Conservation (phyloP, 2,113 vertebrate genomes). For the Nibea albiflora region DNA sequence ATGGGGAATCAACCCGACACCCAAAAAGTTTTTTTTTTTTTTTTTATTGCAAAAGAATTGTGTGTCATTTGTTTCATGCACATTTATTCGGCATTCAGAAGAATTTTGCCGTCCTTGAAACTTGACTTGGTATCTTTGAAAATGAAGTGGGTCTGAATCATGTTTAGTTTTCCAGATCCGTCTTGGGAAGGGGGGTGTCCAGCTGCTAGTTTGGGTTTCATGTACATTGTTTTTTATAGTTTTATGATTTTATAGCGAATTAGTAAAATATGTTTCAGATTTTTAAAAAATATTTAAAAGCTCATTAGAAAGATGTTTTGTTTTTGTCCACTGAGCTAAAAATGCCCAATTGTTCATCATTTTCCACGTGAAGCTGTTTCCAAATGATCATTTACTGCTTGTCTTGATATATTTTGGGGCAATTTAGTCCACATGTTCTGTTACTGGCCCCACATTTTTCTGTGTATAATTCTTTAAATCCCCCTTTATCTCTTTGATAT, state of each 20-base stretch:
- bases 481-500: neutral
- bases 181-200: neutral
- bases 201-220: neutral
- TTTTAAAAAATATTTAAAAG: neutral
- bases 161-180: neutral
- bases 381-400: neutral
- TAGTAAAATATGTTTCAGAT: neutral
- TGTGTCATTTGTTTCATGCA: neutral
- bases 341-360: conserved; percentile 28
- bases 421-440: neutral
- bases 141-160: neutral
- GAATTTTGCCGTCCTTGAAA: neutral
- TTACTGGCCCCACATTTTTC: neutral
- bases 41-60: too few species aligned
- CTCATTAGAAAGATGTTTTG: neutral
- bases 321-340: conserved; percentile 47
- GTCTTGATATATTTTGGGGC: conserved; percentile 1
- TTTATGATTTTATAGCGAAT: too few species aligned
- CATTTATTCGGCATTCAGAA: neutral
- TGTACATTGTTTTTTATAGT: too few species aligned
- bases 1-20: neutral
- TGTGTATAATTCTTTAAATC: neutral
- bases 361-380: neutral
- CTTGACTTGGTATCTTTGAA: neutral
- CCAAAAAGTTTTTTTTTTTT: too few species aligned